Conservation (phyloP, 2,888 invertebrate genomes). For the Hemicrepidius hirtus region DNA sequence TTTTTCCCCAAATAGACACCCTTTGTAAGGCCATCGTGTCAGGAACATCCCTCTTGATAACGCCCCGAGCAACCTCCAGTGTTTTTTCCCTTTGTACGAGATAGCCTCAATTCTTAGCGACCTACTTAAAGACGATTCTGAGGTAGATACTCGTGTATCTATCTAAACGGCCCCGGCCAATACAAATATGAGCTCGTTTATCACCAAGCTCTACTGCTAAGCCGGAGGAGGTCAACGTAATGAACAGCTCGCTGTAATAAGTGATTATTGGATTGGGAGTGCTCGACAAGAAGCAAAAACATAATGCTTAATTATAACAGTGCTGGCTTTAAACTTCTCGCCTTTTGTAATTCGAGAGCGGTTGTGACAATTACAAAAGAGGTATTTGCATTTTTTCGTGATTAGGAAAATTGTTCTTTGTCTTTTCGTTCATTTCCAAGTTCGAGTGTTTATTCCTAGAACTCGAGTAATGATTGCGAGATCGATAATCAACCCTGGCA, state of each 20-base stretch:
- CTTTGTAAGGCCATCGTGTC: constrained; percentile 37
- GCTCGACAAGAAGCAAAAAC: constrained; percentile 34
- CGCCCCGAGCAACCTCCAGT: constrained; percentile 35
- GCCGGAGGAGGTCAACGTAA: constrained; percentile 34
- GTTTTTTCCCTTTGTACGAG: constrained; percentile 27
- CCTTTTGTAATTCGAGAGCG: constrained; percentile 34
- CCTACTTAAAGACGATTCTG: constrained; percentile 31
- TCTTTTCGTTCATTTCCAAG: constrained; percentile 37
- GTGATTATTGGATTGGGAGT: constrained; percentile 32
- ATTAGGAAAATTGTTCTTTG: constrained; percentile 40
- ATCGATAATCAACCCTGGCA: constrained; percentile 28
- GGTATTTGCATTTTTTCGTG: constrained; percentile 41
- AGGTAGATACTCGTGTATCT: constrained; percentile 31
- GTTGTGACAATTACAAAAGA: constrained; percentile 35
- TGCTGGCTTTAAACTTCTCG: constrained; percentile 34
- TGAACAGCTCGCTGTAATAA: constrained; percentile 37
- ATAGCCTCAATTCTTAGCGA: constrained; percentile 34
- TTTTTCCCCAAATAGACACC: constrained; percentile 39
- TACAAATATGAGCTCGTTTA: constrained; percentile 41
- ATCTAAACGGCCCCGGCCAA: constrained; percentile 27
- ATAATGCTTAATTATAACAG: constrained; percentile 31
- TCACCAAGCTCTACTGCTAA: constrained; percentile 32
- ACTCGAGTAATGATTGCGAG: constrained; percentile 15
- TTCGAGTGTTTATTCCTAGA: constrained; percentile 29
- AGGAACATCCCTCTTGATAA: constrained; percentile 39